Evolutionary conservation across 2,113 vertebrate genomes (phyloP).

Genomic region (Embiotoca jacksoni): DNA sequence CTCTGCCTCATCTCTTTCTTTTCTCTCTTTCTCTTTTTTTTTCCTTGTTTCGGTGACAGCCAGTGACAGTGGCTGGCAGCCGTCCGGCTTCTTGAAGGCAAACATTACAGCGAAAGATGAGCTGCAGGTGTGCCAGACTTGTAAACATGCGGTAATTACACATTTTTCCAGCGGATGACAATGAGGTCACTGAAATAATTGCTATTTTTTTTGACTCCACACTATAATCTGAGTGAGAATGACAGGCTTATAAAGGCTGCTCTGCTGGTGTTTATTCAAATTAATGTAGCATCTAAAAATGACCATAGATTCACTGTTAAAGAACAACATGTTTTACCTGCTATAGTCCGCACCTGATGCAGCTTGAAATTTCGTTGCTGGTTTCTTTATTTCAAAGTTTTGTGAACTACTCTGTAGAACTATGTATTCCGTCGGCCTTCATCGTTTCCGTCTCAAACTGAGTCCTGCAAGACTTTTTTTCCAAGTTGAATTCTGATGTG

Average conservation of each 20-base stretch:
- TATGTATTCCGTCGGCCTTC: too few species aligned
- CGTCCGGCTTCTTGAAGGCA: slow-evolving; percentile 90
- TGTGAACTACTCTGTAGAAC: too few species aligned
- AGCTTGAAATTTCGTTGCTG: background rate
- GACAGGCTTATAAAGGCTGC: too few species aligned
- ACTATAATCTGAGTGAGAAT: slow-evolving; percentile 38
- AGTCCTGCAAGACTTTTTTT: background rate
- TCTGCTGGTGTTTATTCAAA: too few species aligned
- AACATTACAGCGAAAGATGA: slow-evolving; percentile 95
- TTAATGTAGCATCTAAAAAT: too few species aligned
- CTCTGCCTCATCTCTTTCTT: slow-evolving; percentile 42
- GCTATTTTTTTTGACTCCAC: slow-evolving; percentile 83
- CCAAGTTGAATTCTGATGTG: background rate
- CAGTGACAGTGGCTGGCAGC: slow-evolving; percentile 95
- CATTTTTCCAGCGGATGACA: slow-evolving; percentile 95
- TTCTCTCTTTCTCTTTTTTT: slow-evolving; percentile 21
- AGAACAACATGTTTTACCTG: background rate
- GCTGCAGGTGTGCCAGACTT: slow-evolving; percentile 97
- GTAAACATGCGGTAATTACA: slow-evolving; percentile 96
- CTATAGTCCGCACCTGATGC: background rate
- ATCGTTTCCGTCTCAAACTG: background rate
- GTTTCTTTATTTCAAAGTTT: too few species aligned
- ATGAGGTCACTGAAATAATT: slow-evolving; percentile 99
- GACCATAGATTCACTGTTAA: too few species aligned
- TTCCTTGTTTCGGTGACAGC: slow-evolving; percentile 85